Conservation (phyloP, 2,888 invertebrate species). For the Auanema freiburgensis region DNA sequence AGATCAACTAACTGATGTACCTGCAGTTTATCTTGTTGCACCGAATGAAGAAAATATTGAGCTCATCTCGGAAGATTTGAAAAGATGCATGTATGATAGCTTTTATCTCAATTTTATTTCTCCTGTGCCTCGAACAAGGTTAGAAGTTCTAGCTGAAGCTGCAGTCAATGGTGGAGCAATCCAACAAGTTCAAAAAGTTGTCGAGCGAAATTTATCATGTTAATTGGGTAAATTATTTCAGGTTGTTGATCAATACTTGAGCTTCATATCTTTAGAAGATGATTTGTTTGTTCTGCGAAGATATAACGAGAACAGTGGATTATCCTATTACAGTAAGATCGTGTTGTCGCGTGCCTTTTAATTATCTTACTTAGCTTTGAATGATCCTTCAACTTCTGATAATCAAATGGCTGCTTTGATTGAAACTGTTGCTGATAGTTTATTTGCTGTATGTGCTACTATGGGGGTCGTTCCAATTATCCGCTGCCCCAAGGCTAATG, state of each 20-base stretch:
- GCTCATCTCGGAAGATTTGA: conserved; percentile 76
- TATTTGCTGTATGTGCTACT: conserved; percentile 97
- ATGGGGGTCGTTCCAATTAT: conserved; percentile 89
- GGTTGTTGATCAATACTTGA: conserved; percentile 96
- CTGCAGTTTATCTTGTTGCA: conserved; percentile 94
- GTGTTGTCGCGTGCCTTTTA: neutral
- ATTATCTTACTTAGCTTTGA: conserved; percentile 45
- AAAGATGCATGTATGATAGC: conserved; percentile 81
- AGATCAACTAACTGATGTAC: conserved; percentile 89
- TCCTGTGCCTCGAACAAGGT: conserved; percentile 76
- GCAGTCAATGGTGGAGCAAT: conserved; percentile 87
- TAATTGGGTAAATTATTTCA: conserved; percentile 62
- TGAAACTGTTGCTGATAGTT: conserved; percentile 89
- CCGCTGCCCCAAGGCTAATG: conserved; percentile 88
- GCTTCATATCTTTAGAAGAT: conserved; percentile 96
- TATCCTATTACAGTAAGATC: conserved; percentile 85
- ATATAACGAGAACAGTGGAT: conserved; percentile 85
- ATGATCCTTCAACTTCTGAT: conserved; percentile 69
- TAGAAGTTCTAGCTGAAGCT: conserved; percentile 91
- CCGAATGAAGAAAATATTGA: conserved; percentile 94
- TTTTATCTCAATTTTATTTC: conserved; percentile 95
- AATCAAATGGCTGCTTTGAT: conserved; percentile 91
- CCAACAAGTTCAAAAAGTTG: conserved; percentile 77
- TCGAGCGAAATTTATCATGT: neutral
- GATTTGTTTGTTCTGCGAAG: conserved; percentile 81